Evolutionary conservation across 2,888 invertebrate species (phyloP).

Genomic region (Drosophila vallismaia): DNA sequence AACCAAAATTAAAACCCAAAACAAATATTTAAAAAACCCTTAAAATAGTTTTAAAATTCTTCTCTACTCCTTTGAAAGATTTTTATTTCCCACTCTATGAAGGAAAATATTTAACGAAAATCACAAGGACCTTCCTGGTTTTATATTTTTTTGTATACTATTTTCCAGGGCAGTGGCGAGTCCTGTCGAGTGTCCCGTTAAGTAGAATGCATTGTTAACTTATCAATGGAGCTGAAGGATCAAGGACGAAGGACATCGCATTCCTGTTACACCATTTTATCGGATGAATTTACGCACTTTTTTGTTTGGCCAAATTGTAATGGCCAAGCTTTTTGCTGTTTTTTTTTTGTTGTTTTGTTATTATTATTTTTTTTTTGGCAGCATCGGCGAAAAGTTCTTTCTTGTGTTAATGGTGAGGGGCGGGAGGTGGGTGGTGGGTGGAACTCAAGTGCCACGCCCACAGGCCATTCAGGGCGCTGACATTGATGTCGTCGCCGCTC

Average conservation of each 20-base stretch:
- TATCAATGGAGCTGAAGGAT: slow-evolving; percentile 43
- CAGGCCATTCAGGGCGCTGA: slow-evolving; percentile 62
- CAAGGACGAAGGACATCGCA: slow-evolving; percentile 37
- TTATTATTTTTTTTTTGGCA: slow-evolving; percentile 16
- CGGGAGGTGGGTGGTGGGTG: neutral
- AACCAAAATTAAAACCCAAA: too few relatives aligned
- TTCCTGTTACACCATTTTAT: slow-evolving; percentile 55
- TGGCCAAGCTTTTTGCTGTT: slow-evolving; percentile 20
- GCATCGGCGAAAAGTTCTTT: slow-evolving; percentile 36
- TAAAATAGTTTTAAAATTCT: too few relatives aligned
- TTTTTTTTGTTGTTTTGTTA: slow-evolving; percentile 2
- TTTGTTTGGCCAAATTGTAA: slow-evolving; percentile 22
- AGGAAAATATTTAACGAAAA: neutral
- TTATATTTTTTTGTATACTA: neutral
- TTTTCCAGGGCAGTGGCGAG: neutral
- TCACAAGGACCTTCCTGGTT: neutral
- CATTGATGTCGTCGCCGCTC: slow-evolving; percentile 44
- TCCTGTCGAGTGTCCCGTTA: slow-evolving; percentile 12
- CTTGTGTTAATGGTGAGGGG: slow-evolving; percentile 1
- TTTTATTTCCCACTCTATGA: neutral
- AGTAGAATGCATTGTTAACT: slow-evolving; percentile 54
- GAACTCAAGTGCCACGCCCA: slow-evolving; percentile 26
- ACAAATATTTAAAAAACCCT: too few relatives aligned
- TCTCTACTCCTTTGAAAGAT: neutral
- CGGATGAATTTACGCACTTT: slow-evolving; percentile 52